phyloP scores from a whole-genome alignment of 1,140 invertebrate species.

The Rhyacophila brunnea region DNA sequence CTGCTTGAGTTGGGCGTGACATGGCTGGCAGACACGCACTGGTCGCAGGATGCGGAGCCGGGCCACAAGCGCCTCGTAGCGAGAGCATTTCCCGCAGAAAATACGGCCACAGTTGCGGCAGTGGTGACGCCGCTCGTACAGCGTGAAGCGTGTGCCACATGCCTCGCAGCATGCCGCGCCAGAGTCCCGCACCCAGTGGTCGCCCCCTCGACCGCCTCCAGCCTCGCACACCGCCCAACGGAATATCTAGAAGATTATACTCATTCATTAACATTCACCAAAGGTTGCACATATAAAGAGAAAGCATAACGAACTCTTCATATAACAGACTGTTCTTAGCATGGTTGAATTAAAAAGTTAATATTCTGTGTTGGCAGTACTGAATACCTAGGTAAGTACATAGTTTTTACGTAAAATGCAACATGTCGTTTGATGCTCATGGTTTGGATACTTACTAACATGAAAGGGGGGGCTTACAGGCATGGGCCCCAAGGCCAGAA shows the following conservation, averaged over 20 bases:
- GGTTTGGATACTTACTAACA: too few species aligned
- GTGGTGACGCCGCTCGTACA: conserved; percentile 94
- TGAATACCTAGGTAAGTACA: too few species aligned
- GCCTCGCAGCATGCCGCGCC: conserved; percentile 83
- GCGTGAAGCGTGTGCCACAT: conserved; percentile 85
- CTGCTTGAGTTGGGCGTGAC: conserved; percentile 55
- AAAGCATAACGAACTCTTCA: too few species aligned
- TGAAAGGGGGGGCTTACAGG: too few species aligned
- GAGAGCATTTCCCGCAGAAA: conserved; percentile 94
- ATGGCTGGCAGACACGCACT: conserved; percentile 87
- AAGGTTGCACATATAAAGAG: too few species aligned
- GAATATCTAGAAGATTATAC: conserved; percentile 63
- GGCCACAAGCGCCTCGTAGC: conserved; percentile 92
- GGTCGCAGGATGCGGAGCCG: conserved; percentile 86
- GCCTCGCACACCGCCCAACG: conserved; percentile 94
- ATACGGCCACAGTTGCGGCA: conserved; percentile 96
- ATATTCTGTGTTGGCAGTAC: too few species aligned
- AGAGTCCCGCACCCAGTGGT: conserved; percentile 96
- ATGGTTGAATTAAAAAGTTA: too few species aligned
- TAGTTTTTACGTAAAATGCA: too few species aligned
- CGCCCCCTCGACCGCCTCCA: conserved; percentile 79
- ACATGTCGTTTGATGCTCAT: too few species aligned
- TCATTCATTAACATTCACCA: too few species aligned
- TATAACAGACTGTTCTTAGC: too few species aligned
- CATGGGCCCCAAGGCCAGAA: too few species aligned